phyloP scores from a whole-genome alignment of 2,888 invertebrate genomes.

The Pollenia angustigena region DNA sequence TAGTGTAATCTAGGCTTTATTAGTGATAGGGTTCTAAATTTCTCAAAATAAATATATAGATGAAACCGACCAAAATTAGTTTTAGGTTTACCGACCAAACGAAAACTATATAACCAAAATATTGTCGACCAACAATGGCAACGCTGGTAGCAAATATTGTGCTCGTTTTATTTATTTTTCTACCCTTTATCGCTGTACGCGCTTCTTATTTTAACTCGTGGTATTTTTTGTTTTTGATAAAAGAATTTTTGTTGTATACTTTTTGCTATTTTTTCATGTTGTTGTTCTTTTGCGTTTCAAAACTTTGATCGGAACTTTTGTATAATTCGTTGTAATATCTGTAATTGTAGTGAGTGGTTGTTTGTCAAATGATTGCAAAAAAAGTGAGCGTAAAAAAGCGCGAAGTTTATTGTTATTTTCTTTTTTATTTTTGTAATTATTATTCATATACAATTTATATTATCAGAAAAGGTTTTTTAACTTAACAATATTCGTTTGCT shows the following conservation, averaged over 20 bases:
- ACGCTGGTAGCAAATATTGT: slow-evolving; percentile 6
- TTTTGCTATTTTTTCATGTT: slow-evolving; percentile 54
- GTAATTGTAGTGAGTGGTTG: slow-evolving; percentile 16
- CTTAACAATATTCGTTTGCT: not conserved
- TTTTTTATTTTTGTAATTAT: slow-evolving; percentile 20
- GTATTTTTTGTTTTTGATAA: slow-evolving; percentile 43
- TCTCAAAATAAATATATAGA: no score
- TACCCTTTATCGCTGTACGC: slow-evolving; percentile 37
- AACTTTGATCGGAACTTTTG: slow-evolving; percentile 58
- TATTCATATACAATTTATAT: slow-evolving; percentile 30
- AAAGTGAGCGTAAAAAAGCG: slow-evolving; percentile 57
- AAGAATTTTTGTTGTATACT: slow-evolving; percentile 38
- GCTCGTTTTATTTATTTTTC: slow-evolving; percentile 33
- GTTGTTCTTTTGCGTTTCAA: slow-evolving; percentile 72
- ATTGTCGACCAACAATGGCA: not conserved
- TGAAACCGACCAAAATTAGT: no score
- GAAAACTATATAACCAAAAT: no score
- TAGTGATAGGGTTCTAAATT: no score
- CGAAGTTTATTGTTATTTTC: slow-evolving; percentile 47
- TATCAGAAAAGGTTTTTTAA: slow-evolving; percentile 20
- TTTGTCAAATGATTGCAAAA: slow-evolving; percentile 19
- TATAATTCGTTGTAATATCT: slow-evolving; percentile 19
- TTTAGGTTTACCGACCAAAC: no score
- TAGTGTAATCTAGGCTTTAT: no score
- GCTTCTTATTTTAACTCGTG: slow-evolving; percentile 58